These are phyloP conservation scores for Drosophila tristis DNA, from an alignment of 1,140 invertebrate species.

Conservation along the genomic window DNA sequence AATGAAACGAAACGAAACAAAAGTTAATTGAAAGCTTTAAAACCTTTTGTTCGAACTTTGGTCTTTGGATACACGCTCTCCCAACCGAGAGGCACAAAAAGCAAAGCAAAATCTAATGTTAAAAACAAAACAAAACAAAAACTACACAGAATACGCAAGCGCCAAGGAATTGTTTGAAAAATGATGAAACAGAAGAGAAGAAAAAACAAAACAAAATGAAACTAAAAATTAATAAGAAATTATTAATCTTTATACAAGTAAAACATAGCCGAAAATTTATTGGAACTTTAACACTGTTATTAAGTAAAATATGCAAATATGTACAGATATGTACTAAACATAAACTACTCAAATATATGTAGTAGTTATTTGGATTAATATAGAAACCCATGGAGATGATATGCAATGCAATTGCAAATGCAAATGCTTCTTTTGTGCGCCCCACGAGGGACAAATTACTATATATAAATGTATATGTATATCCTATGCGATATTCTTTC, in stretches of 20 bases:
- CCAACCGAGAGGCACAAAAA: slow-evolving; percentile 23
- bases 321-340: no score
- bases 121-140: slow-evolving; percentile 58
- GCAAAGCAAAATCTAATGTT: slow-evolving; percentile 62
- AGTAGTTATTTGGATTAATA: no score
- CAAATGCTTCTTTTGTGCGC: slow-evolving; percentile 36
- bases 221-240: slow-evolving; percentile 46
- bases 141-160: slow-evolving; percentile 72
- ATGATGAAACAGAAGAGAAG: slow-evolving; percentile 24
- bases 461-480: slow-evolving; percentile 19
- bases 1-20: slow-evolving; percentile 36
- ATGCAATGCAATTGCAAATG: neutral
- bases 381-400: neutral
- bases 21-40: slow-evolving; percentile 62
- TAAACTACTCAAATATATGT: no score
- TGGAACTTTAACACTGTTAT: no score
- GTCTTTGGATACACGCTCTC: slow-evolving; percentile 19
- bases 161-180: slow-evolving; percentile 82
- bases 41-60: slow-evolving; percentile 46
- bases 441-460: slow-evolving; percentile 21
- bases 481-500: neutral
- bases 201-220: slow-evolving; percentile 34
- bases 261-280: slow-evolving; percentile 28
- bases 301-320: no score
- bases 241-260: slow-evolving; percentile 58